Base-by-base conservation (phyloP, 2,113 vertebrate genomes). In the Podocnemis expansa region DNA sequence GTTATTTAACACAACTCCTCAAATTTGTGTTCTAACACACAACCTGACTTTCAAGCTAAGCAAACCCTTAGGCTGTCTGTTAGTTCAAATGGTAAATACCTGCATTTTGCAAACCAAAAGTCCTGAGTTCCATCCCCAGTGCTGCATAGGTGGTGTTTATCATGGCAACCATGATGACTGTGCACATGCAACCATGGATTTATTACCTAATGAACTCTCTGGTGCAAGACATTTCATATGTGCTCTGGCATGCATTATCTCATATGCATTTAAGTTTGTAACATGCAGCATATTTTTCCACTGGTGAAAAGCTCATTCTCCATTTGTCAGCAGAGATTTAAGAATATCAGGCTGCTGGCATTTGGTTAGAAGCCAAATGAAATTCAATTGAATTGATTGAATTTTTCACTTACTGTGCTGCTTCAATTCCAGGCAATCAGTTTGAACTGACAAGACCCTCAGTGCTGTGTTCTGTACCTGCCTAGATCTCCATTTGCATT, bases 381-480 rank as follows among this genome's bases (percentile, higher is more conserved):
- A 95, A 89, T 93, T 89, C 73, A 76, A 84, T 96, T 91, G 89
- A 96, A 94, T 88, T 82, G 87, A 96, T 89, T 94, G 54, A 82
- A 90, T 94, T 95, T 97, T 95, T 95, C 92, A 94, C 73, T 88
- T 87, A 94, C 67, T 89, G 85, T 67, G 94, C 43, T 95, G 89
- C 83, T 97, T 43, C 96, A 92, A 11, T 93, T 95, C 80, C 92
- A 97, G 88, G 92, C 93, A 85, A 94, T 95, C 95, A 92, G 73
- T 95, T 63, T 78, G 80, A 96, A 94, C 85, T 92, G 95, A 92
- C 90, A 97, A 96, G 93, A 94, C 27, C 19, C 82, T 92, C 73
- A 78, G 67, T 92, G 85, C 73, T 2, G 0, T 0, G 1, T 52
- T 90, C 90, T 8, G 41, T 82, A 82, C 24, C 87, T 95, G 80